A percentile compares a stretch with the other conserved stretches of the same genome.
Conservation (phyloP, 1,140 invertebrate species). For the Temnothorax curvispinosus region DNA sequence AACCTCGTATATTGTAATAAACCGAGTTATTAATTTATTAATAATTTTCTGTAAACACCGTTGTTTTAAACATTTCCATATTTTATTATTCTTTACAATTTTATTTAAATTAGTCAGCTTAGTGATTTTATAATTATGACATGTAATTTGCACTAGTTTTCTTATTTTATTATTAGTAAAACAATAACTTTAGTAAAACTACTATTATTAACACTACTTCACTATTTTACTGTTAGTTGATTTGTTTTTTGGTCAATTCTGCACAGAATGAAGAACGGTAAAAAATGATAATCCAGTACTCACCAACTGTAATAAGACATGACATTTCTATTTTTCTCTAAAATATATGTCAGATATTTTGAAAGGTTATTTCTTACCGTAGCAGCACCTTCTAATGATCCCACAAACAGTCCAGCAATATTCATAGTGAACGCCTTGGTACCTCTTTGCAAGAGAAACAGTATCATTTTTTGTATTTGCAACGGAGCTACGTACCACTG, state of each 20-base stretch:
- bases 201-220: too few species aligned
- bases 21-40: background rate
- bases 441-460: conserved; percentile 11
- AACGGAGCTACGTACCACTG: conserved; percentile 7
- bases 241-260: background rate
- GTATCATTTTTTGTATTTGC: background rate
- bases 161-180: background rate
- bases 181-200: too few species aligned
- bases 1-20: background rate
- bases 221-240: background rate
- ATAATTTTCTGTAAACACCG: background rate
- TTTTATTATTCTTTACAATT: background rate
- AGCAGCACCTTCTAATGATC: background rate
- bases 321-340: background rate
- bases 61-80: background rate
- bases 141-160: too few species aligned
- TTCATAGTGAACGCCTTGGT: background rate
- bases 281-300: background rate
- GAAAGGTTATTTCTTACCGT: background rate
- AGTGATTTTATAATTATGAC: background rate
- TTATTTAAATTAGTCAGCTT: background rate
- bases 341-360: background rate
- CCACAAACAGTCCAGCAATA: conserved; percentile 9
- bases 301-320: background rate
- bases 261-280: background rate